These are phyloP conservation scores for Littorina saxatilis DNA, from an alignment of 1,140 invertebrate species.

Conservation along the genomic window DNA sequence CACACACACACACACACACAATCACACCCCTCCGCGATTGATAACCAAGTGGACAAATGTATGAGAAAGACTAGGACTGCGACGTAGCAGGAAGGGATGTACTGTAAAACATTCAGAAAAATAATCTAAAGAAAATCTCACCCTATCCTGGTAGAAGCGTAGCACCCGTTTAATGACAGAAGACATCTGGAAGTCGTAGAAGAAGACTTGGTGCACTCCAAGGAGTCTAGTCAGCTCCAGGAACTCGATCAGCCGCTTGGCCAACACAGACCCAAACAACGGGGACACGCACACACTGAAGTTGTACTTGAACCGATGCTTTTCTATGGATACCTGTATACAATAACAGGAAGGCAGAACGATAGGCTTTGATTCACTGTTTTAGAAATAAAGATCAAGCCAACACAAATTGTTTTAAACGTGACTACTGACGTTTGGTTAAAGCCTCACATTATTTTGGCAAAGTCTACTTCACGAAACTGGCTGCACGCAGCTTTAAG, in stretches of 20 bases:
- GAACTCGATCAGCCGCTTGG: constrained; percentile 67
- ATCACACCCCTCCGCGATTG: no score
- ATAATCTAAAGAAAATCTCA: no score
- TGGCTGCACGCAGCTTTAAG: no score
- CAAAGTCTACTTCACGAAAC: no score
- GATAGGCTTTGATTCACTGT: no score
- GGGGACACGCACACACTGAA: constrained; percentile 71
- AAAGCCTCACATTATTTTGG: no score
- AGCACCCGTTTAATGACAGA: constrained; percentile 56
- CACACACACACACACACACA: no score
- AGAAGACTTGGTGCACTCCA: constrained; percentile 70
- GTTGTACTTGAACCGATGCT: constrained; percentile 31
- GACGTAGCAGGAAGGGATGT: not conserved
- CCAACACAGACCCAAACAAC: constrained; percentile 65
- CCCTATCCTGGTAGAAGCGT: constrained; percentile 54
- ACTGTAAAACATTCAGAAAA: no score
- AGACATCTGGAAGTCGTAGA: constrained; percentile 64
- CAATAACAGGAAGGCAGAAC: not conserved
- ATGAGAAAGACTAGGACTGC: not conserved
- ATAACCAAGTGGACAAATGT: not conserved
- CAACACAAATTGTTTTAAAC: no score
- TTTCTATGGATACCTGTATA: not conserved
- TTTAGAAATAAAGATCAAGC: no score
- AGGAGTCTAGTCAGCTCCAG: constrained; percentile 67
- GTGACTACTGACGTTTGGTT: no score